phyloP scores from a whole-genome alignment of 2,888 invertebrate species.

The Clusia tigrina region DNA sequence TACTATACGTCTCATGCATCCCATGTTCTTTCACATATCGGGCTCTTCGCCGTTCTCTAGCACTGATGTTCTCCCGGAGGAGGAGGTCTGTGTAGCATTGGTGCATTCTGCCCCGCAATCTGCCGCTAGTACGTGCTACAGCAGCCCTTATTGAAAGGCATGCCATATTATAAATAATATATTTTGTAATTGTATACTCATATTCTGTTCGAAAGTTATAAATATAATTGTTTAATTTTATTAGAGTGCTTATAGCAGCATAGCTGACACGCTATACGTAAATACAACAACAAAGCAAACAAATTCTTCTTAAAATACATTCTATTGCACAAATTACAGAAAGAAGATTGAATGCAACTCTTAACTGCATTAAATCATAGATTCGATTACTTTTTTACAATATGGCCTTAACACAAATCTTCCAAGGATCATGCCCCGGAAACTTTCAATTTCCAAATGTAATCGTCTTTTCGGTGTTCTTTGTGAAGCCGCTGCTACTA shows the following conservation, averaged over 20 bases:
- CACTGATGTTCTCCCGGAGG: constrained; percentile 54
- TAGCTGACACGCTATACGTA: not conserved
- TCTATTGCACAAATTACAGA: constrained; percentile 3
- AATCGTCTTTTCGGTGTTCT: constrained; percentile 56
- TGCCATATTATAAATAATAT: not conserved
- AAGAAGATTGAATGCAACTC: not conserved
- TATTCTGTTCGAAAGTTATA: not conserved
- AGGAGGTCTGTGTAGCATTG: constrained; percentile 41
- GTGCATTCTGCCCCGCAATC: constrained; percentile 41
- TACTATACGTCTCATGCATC: constrained; percentile 42
- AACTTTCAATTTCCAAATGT: constrained; percentile 60
- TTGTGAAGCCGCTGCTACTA: constrained; percentile 41
- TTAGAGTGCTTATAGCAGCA: not conserved
- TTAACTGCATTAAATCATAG: not conserved
- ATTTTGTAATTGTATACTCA: not conserved
- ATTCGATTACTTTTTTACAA: constrained; percentile 3
- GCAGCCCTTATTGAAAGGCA: constrained; percentile 11
- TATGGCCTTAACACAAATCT: constrained; percentile 1
- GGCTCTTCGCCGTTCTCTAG: constrained; percentile 58
- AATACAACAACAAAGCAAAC: not conserved
- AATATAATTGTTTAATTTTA: not conserved
- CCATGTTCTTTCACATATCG: constrained; percentile 44
- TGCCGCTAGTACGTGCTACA: too few species aligned
- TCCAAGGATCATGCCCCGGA: not conserved
- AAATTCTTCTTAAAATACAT: not conserved